Conservation (phyloP, 1,140 invertebrate species). For the Coptotermes formosanus region DNA sequence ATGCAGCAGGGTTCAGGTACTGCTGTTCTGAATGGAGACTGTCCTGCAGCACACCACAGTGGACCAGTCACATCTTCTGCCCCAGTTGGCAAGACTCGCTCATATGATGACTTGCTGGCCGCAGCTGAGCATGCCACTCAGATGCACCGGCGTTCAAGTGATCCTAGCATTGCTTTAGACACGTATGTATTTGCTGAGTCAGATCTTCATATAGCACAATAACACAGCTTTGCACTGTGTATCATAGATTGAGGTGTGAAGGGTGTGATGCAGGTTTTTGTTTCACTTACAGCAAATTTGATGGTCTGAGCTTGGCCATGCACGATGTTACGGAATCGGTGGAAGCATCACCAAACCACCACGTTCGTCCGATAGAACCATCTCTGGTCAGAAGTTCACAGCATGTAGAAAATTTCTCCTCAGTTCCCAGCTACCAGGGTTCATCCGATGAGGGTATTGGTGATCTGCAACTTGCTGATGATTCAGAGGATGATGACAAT, state of each 20-base stretch:
- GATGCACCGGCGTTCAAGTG: constrained; percentile 69
- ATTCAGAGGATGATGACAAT: constrained; percentile 8
- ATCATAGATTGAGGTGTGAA: not conserved
- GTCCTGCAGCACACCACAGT: not conserved
- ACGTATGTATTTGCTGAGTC: not conserved
- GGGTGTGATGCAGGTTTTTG: not conserved
- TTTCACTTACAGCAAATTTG: not conserved
- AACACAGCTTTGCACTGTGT: no score
- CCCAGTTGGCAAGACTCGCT: constrained; percentile 62
- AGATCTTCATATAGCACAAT: no score
- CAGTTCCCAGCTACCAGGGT: not conserved
- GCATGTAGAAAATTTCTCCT: not conserved
- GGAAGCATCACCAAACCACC: not conserved
- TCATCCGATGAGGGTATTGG: not conserved
- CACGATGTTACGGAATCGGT: not conserved
- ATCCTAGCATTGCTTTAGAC: constrained; percentile 75
- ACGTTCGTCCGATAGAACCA: not conserved
- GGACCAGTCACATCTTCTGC: constrained; percentile 36
- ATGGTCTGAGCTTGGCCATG: not conserved
- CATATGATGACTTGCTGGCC: constrained; percentile 73
- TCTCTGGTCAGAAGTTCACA: not conserved
- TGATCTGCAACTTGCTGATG: not conserved
- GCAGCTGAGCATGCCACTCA: constrained; percentile 62
- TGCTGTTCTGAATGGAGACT: constrained; percentile 22
- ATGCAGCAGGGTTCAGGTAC: constrained; percentile 19